Base-by-base conservation (phyloP, 2,888 invertebrate species). In the Nebria brevicollis region DNA sequence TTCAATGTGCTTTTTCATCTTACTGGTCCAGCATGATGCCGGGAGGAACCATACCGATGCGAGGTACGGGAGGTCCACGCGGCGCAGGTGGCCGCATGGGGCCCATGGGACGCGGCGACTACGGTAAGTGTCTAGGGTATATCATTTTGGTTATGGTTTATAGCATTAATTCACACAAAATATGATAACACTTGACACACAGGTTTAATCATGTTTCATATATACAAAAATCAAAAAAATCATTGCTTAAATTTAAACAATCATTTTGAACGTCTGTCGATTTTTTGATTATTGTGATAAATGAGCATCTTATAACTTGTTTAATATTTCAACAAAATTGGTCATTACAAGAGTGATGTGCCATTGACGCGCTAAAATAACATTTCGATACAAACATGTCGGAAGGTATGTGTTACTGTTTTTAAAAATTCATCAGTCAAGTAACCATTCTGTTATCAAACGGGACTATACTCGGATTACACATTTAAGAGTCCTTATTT, bases 91-190 rank as follows among this genome's bases (percentile, higher is more conserved):
- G 91, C 85, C 91, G 92, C 90, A 90, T 94, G 89, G 91, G 93
- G 87, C 93, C 94, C 83, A 93, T 96, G 93, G 94, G 96, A 84
- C 93, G 95, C 86, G 95, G 96, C 85, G 96, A 97, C 90, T 97
- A 96, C 91, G 96, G 97, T 96, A 93, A 95, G 96, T 94, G 86
- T 83, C 72, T 43, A 75, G 10, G 34, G 25, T 13, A 5, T 72
- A 54, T 54, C 54, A 54, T 7, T 10, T 68, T 26, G 68, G 68
- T 26, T 26, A 26, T n/a, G 20, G 26, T 20, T 26, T 26, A 64
- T 70, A 65, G 66, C 66, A 79, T 74, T 34, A 20, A 41, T 7
- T 41, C 77, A 54, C 34, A 72, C 34, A 20, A 72, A n/a, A 25
- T 25, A n/a, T 41, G 4, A 20, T 11, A 26, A 25, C 68, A 68